Evolutionary conservation across 2,888 invertebrate genomes (phyloP).

Genomic region (Tholera decimalis): DNA sequence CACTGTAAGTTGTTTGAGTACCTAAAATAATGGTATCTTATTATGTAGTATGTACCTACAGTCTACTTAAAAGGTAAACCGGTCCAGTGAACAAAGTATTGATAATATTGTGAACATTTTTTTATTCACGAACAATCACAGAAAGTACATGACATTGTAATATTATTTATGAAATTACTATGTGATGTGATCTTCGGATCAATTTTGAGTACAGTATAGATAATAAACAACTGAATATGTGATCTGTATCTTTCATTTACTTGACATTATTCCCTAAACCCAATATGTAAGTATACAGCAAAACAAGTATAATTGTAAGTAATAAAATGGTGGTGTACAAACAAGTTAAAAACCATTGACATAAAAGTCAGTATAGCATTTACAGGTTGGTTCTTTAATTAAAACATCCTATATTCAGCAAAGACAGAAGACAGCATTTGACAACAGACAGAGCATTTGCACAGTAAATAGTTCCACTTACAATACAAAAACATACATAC

Average conservation of each 20-base stretch:
- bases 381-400: neutral
- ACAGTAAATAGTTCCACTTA: neutral
- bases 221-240: constrained; percentile 94
- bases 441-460: too few relatives aligned
- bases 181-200: constrained; percentile 94
- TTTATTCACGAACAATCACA: constrained; percentile 91
- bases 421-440: too few relatives aligned
- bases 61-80: constrained; percentile 88
- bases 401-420: neutral
- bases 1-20: constrained; percentile 90
- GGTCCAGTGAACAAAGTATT: constrained; percentile 91
- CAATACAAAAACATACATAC: neutral
- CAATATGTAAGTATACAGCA: neutral
- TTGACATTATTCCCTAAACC: constrained; percentile 4
- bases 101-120: constrained; percentile 91
- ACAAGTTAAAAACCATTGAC: constrained; percentile 10
- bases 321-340: too few relatives aligned
- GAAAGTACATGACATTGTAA: constrained; percentile 92
- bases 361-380: neutral
- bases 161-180: constrained; percentile 93
- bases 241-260: constrained; percentile 84
- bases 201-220: constrained; percentile 95
- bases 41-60: constrained; percentile 87
- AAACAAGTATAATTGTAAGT: neutral
- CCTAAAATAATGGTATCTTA: constrained; percentile 86